phyloP scores from a whole-genome alignment of 2,888 invertebrate species.

The Phasia obesa region DNA sequence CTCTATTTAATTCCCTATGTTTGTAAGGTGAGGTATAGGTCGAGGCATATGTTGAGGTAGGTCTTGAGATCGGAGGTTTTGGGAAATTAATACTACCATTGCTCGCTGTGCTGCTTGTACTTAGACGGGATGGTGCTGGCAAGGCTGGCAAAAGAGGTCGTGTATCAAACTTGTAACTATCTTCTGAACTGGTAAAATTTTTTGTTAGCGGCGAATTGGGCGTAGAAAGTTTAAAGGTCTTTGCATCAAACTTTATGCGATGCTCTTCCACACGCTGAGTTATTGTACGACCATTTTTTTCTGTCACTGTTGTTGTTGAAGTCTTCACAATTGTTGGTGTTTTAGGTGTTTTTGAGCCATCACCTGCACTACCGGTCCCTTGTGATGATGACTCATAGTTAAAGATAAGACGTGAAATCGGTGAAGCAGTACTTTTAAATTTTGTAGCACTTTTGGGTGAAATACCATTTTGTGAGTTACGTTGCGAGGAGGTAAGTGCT shows the following conservation, averaged over 20 bases:
- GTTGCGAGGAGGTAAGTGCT: conserved; percentile 50
- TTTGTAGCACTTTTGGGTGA: conserved; percentile 67
- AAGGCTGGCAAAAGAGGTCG: conserved; percentile 54
- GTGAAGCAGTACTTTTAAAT: conserved; percentile 65
- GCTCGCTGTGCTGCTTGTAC: conserved; percentile 31
- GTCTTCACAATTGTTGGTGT: conserved; percentile 74
- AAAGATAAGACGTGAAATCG: conserved; percentile 68
- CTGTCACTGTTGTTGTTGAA: conserved; percentile 76
- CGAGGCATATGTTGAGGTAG: conserved; percentile 53
- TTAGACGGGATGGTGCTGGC: conserved; percentile 40
- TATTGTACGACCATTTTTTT: conserved; percentile 76
- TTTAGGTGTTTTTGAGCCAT: conserved; percentile 56
- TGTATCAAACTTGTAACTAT: conserved; percentile 65
- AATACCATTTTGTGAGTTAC: conserved; percentile 61
- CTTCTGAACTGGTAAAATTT: conserved; percentile 44
- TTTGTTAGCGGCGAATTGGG: conserved; percentile 67
- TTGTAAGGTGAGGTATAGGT: conserved; percentile 62
- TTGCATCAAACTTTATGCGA: conserved; percentile 71
- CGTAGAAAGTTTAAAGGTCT: conserved; percentile 67
- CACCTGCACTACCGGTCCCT: conserved; percentile 51
- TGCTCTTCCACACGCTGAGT: conserved; percentile 76
- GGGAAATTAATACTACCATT: conserved; percentile 4
- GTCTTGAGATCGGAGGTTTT: conserved; percentile 46
- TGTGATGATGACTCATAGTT: conserved; percentile 69
- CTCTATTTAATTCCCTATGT: conserved; percentile 51